Evolutionary conservation across 2,113 vertebrate genomes (phyloP).

Genomic region (Heterotis niloticus): DNA sequence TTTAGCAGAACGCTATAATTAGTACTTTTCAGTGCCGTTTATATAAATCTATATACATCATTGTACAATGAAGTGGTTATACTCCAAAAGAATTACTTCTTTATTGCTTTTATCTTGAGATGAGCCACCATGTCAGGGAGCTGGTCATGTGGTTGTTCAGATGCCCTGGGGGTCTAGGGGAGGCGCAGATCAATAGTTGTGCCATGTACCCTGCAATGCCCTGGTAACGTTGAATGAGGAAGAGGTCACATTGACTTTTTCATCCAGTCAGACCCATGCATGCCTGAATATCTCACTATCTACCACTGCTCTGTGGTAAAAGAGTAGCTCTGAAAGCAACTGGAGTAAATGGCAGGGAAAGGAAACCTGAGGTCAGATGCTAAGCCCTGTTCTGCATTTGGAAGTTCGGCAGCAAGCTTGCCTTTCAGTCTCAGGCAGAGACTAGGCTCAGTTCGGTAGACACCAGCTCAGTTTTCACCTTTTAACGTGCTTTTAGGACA

Average conservation of each 20-base stretch:
- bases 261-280: neutral
- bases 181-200: neutral
- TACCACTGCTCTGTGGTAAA: neutral
- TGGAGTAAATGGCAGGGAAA: neutral
- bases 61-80: conserved; percentile 14
- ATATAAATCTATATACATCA: neutral
- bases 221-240: neutral
- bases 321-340: too few relatives aligned
- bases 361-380: neutral
- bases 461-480: neutral
- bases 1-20: neutral
- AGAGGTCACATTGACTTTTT: neutral
- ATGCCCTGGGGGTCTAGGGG: conserved; percentile 1
- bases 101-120: neutral
- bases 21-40: neutral
- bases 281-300: neutral
- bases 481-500: neutral
- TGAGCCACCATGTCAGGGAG: neutral
- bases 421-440: neutral
- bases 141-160: conserved; percentile 15
- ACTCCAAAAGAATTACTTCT: neutral
- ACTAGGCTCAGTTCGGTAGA: neutral
- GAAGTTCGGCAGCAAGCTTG: neutral
- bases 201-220: neutral
- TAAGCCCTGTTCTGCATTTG: neutral